phyloP scores from a whole-genome alignment of 2,888 invertebrate species.

The Hirtodrosophila alboralis region DNA sequence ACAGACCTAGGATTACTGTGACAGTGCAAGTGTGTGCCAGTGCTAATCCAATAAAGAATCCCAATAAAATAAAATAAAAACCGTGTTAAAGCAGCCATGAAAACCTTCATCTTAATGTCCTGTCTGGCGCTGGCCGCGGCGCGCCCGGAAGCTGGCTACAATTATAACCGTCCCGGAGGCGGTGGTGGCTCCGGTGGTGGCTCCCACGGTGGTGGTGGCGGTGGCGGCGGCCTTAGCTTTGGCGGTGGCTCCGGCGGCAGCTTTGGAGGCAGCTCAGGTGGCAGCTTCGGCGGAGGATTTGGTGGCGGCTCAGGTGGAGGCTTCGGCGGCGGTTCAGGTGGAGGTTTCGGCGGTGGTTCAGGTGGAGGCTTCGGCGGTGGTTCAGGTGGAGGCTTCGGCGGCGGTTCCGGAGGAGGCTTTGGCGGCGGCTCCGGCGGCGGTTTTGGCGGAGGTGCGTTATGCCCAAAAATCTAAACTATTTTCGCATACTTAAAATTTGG shows the following conservation, averaged over 20 bases:
- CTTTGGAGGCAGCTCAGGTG: slow-evolving; percentile 51
- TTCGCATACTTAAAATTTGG: slow-evolving; percentile 33
- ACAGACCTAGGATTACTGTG: slow-evolving; percentile 81
- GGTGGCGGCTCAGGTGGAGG: slow-evolving; percentile 58
- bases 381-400: slow-evolving; percentile 60
- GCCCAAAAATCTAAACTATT: not conserved
- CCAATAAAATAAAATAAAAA: slow-evolving; percentile 24
- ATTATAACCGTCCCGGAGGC: slow-evolving; percentile 84
- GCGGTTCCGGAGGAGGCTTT: slow-evolving; percentile 59
- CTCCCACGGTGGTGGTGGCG: slow-evolving; percentile 56
- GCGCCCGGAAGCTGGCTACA: slow-evolving; percentile 84
- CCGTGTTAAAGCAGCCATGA: slow-evolving; percentile 74
- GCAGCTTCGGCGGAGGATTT: slow-evolving; percentile 51
- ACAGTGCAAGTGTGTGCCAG: slow-evolving; percentile 74
- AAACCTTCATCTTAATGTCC: slow-evolving; percentile 84
- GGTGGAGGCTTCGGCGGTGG: slow-evolving; percentile 68
- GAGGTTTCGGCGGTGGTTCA: slow-evolving; percentile 58
- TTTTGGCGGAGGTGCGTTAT: slow-evolving; percentile 67
- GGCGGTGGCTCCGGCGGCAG: slow-evolving; percentile 56
- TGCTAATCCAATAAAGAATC: slow-evolving; percentile 32
- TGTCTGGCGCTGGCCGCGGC: slow-evolving; percentile 84
- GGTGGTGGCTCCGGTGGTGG: slow-evolving; percentile 81
- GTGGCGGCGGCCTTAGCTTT: slow-evolving; percentile 50
- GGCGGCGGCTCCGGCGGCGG: slow-evolving; percentile 59
- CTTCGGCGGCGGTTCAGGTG: slow-evolving; percentile 59